Evolutionary conservation across 2,888 invertebrate genomes (phyloP), one percentile per base, ranked within the genome.

Genomic region (Drosophila limbata): DNA sequence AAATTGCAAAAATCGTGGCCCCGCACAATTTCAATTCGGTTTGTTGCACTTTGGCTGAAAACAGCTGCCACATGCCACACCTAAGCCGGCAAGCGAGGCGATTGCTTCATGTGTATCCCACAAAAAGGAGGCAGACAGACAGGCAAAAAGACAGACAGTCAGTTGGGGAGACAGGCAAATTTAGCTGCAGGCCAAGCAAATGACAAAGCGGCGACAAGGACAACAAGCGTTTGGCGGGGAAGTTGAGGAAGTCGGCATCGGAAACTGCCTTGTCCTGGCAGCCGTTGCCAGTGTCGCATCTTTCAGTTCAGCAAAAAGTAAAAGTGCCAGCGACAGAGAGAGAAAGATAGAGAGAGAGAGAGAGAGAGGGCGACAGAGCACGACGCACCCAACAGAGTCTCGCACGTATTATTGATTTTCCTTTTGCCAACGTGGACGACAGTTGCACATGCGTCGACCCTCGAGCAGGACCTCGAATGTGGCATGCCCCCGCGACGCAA

Each of bases 351-450:
- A 21, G 4, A 15, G 5, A 44, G 10, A 37, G 40, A 35, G 31
- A 47, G 47, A 15, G 21, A 44, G 15, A 19, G 31, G 45, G 9
- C 15, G 28, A 13, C 9, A 55, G 45, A 51, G 40, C 5, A 57
- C 19, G 57, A 45, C 71, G 65, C 72, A 57, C 65, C 56, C 69
- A 64, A 35, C 61, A 79, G 73, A 63, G 77, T 72, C 72, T 82
- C 84, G 77, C 83, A 88, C 82, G 81, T 79, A 87, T 89, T 87
- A 87, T 87, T 87, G 86, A 87, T 87, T 87, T 87, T 87, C 85
- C 73, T 80, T 63, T 52, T 50, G 33, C 48, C 31, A 69, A 37
- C 61, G 57, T 63, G 70, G 64, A 65, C 68, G 82, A 77, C 81
- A 87, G 83, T 84, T 87, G 84, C 84, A 88, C 85, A 87, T 85